A percentile compares a stretch with the other conserved stretches of the same genome.
phyloP scores from a whole-genome alignment of 1,140 invertebrate species.

The Eurosta solidaginis region DNA sequence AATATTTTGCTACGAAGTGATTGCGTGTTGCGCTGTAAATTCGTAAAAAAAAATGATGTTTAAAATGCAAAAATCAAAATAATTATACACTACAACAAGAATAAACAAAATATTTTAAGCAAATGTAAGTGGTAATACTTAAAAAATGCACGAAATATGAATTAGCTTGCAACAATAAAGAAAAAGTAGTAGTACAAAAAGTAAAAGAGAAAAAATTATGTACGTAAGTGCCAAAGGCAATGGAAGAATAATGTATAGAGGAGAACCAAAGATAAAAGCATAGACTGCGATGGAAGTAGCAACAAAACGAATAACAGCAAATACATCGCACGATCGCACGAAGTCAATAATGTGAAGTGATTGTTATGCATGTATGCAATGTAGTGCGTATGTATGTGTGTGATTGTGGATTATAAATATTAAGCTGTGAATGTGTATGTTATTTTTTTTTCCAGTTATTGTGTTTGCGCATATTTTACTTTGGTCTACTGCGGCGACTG shows the following conservation, averaged over 20 bases:
- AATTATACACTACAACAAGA: background rate
- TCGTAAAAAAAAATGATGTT: background rate
- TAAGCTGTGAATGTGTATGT: background rate
- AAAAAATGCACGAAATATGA: background rate
- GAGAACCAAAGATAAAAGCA: background rate
- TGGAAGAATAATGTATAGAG: background rate
- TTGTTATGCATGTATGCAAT: background rate
- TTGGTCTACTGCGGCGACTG: background rate
- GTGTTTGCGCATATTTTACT: background rate
- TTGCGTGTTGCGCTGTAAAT: background rate
- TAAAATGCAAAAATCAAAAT: background rate
- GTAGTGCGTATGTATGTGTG: background rate
- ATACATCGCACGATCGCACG: background rate
- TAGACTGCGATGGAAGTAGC: background rate
- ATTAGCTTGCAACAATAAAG: background rate
- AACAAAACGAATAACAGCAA: conserved; percentile 6
- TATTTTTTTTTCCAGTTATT: background rate
- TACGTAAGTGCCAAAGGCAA: background rate
- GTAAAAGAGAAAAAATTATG: background rate
- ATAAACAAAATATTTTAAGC: background rate
- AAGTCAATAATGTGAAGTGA: background rate
- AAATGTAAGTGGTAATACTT: background rate
- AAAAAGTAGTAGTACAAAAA: background rate
- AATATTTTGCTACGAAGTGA: background rate
- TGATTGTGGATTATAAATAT: background rate